phyloP scores from a whole-genome alignment of 1,140 invertebrate species.

The Drosophila equinoxialis region DNA sequence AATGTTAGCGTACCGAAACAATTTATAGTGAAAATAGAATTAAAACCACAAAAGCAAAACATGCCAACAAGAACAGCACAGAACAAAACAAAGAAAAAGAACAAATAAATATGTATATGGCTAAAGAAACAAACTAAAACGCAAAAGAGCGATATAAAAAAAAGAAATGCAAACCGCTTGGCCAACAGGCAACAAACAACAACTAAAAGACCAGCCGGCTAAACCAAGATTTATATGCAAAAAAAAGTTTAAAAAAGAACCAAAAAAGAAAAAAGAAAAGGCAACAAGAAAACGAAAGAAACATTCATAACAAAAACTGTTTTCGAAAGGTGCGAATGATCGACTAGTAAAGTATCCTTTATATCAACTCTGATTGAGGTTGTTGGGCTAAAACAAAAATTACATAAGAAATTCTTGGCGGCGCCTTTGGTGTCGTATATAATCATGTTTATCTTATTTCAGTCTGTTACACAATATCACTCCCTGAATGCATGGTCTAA shows the following conservation, averaged over 20 bases:
- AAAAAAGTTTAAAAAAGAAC: constrained; percentile 41
- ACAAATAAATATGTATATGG: constrained; percentile 24
- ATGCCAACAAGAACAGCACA: constrained; percentile 47
- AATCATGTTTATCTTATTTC: no score
- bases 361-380: background rate
- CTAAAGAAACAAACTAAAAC: constrained; percentile 41
- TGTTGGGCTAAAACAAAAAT: no score
- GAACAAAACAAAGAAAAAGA: constrained; percentile 28
- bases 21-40: constrained; percentile 81
- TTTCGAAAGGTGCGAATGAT: background rate
- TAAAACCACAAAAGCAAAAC: constrained; percentile 81
- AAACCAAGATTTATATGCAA: constrained; percentile 80
- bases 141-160: constrained; percentile 48
- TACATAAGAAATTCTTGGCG: no score
- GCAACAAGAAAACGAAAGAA: background rate
- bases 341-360: background rate
- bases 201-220: constrained; percentile 59
- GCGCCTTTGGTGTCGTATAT: no score
- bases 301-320: constrained; percentile 1
- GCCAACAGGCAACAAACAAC: constrained; percentile 52
- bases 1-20: constrained; percentile 77
- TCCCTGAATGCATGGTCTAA: no score
- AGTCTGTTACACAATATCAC: no score
- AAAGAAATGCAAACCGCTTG: constrained; percentile 52
- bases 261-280: background rate